Evolutionary conservation across 2,113 vertebrate genomes (phyloP), one percentile per base, ranked within the genome.

Genomic region (Montifringilla adamsi): DNA sequence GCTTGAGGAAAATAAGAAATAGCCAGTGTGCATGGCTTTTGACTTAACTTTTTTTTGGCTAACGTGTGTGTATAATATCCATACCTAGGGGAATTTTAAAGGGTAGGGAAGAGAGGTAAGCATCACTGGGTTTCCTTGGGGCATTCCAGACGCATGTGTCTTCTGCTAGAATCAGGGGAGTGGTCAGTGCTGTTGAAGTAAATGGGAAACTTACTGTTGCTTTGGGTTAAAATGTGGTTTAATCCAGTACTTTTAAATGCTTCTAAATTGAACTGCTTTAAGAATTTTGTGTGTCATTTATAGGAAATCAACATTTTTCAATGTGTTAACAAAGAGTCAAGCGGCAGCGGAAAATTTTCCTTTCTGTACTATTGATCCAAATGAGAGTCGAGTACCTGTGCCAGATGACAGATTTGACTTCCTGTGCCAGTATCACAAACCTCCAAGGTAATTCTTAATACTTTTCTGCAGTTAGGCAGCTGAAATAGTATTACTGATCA

Each of bases 261-360:
- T 84, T 82, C 27, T 52, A 4, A 59, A 27, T 74, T 62, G 76
- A 89, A 37, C 60, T 84, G 31, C 16, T 50, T 59, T 53, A 68
- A 85, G 22, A 73, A 84, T 1, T 59, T 75, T 93, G 58, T 93
- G 35, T 97, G 94, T 87, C 1, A 0, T 92, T 97, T 95, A n/a
- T 97, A 99, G 99, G 98, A 99, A 99, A 97, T 99, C 99, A 14
- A 99, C 98, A 2, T 99, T 99, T 98, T 99, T 99, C 97, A 99
- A 99, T 79, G 99, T 99, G 70, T 97, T 99, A 97, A 99, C 99
- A 58, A 99, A 99, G 97, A 99, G 98, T 97, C 98, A 99, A 94
- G 98, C 98, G 4, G 98, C 99, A 74, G 99, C 99, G 52, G 99
- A 99, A 96, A 99, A 99, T 87, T 99, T 99, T 94, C 99, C 99